These are phyloP conservation scores for Platynereis dumerilii DNA, from an alignment of 2,888 invertebrate genomes.

Conservation along the genomic window DNA sequence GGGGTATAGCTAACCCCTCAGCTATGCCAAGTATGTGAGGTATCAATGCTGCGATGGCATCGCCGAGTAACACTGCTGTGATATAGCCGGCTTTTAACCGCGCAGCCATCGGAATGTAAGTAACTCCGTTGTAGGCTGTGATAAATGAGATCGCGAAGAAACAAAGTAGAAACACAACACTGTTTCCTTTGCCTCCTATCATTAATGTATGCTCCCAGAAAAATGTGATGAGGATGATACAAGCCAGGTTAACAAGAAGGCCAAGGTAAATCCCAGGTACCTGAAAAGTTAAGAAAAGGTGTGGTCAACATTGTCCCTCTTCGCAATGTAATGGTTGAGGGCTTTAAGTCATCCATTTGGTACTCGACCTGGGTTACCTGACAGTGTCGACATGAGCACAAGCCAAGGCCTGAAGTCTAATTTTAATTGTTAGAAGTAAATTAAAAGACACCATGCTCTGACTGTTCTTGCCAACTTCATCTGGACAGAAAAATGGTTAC, in stretches of 20 bases:
- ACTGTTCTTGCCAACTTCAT: no score
- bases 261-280: conserved; percentile 32
- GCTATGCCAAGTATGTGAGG: conserved; percentile 32
- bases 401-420: no score
- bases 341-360: no score
- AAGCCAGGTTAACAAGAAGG: conserved; percentile 16
- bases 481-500: no score
- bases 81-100: conserved; percentile 26
- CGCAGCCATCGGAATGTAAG: conserved; percentile 32
- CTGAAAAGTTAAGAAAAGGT: no score
- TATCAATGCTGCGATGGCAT: conserved; percentile 26
- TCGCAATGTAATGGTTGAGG: no score
- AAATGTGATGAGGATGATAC: conserved; percentile 21
- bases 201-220: conserved; percentile 26
- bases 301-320: no score
- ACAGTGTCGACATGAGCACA: no score
- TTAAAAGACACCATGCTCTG: no score
- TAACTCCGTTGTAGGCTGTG: conserved; percentile 24
- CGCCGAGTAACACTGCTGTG: conserved; percentile 31
- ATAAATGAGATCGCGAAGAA: conserved; percentile 27
- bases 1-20: conserved; percentile 28
- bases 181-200: conserved; percentile 18
- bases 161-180: conserved; percentile 30
- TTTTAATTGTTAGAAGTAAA: no score
- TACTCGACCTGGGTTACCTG: no score